Conservation (phyloP, 2,797 vertebrate genomes). For the Sebastes aleutianus region DNA sequence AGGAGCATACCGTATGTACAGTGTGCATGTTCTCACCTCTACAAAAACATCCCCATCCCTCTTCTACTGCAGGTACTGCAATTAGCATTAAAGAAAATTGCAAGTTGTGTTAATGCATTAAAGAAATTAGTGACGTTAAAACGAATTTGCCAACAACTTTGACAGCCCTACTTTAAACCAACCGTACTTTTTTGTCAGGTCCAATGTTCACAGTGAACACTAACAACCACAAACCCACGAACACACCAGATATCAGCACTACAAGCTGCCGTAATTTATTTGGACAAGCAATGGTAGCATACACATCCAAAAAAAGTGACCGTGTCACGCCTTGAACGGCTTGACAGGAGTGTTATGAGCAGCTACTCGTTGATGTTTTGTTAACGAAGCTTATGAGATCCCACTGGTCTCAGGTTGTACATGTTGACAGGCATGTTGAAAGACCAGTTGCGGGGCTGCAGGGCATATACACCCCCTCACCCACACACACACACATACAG, state of each 20-base stretch:
- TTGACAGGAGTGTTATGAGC: background rate
- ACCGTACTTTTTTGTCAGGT: background rate
- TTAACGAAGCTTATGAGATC: background rate
- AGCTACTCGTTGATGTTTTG: background rate
- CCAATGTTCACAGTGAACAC: background rate
- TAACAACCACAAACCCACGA: background rate
- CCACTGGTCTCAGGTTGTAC: background rate
- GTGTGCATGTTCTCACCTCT: background rate
- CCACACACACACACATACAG: background rate
- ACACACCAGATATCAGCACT: background rate
- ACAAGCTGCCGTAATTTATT: background rate
- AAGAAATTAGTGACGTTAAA: too few species aligned
- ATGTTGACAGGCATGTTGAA: conserved; percentile 38
- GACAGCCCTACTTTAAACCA: background rate
- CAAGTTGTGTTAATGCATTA: too few species aligned
- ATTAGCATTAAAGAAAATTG: too few species aligned
- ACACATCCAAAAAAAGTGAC: background rate
- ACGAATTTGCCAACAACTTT: too few species aligned
- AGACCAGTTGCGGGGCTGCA: conserved; percentile 51
- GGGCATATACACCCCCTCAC: background rate
- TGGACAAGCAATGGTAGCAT: background rate
- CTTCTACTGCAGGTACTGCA: background rate
- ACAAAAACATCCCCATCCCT: background rate
- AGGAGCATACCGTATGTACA: background rate
- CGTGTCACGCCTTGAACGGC: background rate